Percentiles rank a stretch among this genome's conserved stretches.
These are phyloP conservation scores for Macropodus opercularis DNA, from an alignment of 2,797 vertebrate genomes.

Conservation along the genomic window DNA sequence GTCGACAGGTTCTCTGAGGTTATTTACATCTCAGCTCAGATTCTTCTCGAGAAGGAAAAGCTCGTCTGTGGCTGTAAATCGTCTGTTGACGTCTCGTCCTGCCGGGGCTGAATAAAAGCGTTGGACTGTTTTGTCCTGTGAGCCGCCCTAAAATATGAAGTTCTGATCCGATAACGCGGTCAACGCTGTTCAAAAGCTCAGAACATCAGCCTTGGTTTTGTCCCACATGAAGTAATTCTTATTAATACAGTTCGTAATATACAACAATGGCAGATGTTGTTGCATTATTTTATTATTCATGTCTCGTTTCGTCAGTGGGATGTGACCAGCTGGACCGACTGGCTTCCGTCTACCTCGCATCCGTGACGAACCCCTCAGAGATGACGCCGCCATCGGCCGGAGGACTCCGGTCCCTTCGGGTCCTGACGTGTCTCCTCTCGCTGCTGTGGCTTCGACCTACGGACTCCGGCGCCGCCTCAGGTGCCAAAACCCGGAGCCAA, in stretches of 20 bases:
- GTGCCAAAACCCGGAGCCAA: slow-evolving; percentile 41
- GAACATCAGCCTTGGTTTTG: neutral
- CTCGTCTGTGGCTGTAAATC: no score
- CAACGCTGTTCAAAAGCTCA: fast-evolving
- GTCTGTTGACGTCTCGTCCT: no score
- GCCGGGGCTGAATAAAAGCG: neutral
- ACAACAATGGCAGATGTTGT: no score
- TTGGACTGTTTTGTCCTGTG: slow-evolving; percentile 34
- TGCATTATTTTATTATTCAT: no score
- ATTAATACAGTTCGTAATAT: no score
- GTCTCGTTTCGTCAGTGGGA: no score
- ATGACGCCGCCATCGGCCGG: slow-evolving; percentile 26
- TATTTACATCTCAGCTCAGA: no score
- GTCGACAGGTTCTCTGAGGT: no score
- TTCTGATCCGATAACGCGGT: neutral
- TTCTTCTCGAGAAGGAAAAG: no score
- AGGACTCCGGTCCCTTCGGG: neutral
- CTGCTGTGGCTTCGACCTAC: slow-evolving; percentile 38
- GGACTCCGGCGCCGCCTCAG: neutral
- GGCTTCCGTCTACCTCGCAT: slow-evolving; percentile 3
- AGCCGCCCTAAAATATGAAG: slow-evolving; percentile 2
- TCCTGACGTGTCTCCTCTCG: slow-evolving; percentile 13
- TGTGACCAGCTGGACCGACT: slow-evolving; percentile 29
- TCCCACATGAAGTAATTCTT: slow-evolving; percentile 2
- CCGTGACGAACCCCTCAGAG: slow-evolving; percentile 14